Conservation (phyloP, 2,797 vertebrate genomes). For the Octomys mimax region DNA sequence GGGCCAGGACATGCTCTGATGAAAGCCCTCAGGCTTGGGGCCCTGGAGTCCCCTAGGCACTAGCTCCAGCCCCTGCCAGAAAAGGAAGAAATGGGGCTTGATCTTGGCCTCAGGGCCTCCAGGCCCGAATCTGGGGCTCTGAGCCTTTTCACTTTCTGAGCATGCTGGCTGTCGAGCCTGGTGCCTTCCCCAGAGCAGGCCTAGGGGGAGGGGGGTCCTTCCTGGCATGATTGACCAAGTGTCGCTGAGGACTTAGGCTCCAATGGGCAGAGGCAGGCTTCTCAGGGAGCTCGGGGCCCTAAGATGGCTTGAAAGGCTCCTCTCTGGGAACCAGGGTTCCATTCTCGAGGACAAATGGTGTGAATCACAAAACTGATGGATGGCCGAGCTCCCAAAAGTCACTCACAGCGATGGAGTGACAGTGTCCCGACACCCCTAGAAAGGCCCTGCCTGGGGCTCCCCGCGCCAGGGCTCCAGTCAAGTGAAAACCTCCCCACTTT, state of each 20-base stretch:
- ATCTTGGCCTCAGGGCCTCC: not conserved
- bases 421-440: constrained; percentile 53
- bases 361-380: constrained; percentile 65
- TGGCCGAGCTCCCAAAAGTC: constrained; percentile 75
- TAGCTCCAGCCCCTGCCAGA: not conserved
- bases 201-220: rapidly evolving
- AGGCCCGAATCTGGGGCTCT: not conserved
- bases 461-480: constrained; percentile 37
- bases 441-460: constrained; percentile 66
- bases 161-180: not conserved
- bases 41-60: not conserved
- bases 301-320: constrained; percentile 66
- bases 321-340: constrained; percentile 35
- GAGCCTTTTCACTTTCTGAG: not conserved
- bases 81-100: not conserved
- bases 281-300: constrained; percentile 57
- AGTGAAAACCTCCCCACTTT: constrained; percentile 61
- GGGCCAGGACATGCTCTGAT: not conserved
- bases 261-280: constrained; percentile 24
- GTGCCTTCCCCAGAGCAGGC: rapidly evolving
- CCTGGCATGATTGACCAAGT: rapidly evolving
- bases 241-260: not conserved
- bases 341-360: constrained; percentile 63
- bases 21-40: rapidly evolving
- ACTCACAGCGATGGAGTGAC: constrained; percentile 67